A percentile compares a stretch with the other conserved stretches of the same genome.
Conservation (phyloP, 2,113 vertebrate genomes). For the Edolisoma coerulescens region DNA sequence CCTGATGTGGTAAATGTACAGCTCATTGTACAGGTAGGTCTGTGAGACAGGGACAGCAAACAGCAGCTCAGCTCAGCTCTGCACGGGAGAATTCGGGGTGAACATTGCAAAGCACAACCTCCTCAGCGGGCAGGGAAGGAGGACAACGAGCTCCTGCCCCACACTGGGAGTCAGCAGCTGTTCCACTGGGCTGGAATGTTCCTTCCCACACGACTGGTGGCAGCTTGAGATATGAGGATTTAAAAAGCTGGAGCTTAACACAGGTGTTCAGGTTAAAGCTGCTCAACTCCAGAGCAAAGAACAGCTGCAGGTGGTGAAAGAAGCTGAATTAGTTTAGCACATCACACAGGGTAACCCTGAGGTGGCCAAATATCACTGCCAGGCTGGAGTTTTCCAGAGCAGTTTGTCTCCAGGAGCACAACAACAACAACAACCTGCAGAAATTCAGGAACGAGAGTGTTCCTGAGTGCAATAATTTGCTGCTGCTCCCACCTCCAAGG, state of each 20-base stretch:
- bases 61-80: background rate
- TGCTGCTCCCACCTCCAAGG: background rate
- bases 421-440: background rate
- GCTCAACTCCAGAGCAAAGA: background rate
- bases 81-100: rapidly evolving
- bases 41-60: slow-evolving; percentile 28
- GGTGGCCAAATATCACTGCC: background rate
- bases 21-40: slow-evolving; percentile 90
- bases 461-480: background rate
- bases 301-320: background rate
- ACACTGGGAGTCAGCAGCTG: background rate
- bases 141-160: background rate
- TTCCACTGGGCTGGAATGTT: background rate
- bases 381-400: background rate
- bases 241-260: background rate
- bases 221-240: rapidly evolving
- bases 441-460: background rate
- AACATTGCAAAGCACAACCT: background rate
- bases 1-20: slow-evolving; percentile 89
- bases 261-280: background rate
- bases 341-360: background rate
- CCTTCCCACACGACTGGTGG: background rate
- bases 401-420: background rate
- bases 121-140: background rate
- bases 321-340: background rate